Base-by-base conservation (phyloP, 37 sponge, comb jelly and placozoan species). In the Chondrilla cf. caribensis region DNA sequence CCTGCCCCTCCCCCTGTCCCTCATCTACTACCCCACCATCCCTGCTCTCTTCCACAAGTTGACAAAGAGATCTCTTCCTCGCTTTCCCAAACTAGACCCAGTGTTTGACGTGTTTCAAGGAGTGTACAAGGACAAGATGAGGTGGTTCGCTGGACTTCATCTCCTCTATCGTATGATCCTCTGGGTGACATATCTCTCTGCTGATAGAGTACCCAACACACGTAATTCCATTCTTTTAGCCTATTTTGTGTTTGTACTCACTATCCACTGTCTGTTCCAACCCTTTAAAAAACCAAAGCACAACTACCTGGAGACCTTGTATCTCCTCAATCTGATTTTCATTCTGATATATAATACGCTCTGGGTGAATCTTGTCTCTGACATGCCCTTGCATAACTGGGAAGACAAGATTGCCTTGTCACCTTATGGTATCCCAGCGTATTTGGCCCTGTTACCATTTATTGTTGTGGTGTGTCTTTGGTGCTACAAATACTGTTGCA, bases 21-120 rank as follows among this genome's bases (percentile, higher is more conserved):
- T 73, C 44, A 31, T 73, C 44, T 73, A 73, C 41, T 73, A 73
- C 14, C 76, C 76, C 21, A 40, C 41, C 25, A n/a, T 73, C 24
- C 76, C 41, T 37, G 24, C 29, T 37, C 24, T 73, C 24, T 37
- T 73, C 24, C 36, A 31, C 19, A 37, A 21, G 5, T 4, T 73
- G 38, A 39, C 41, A 8, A 18, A 6, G 76, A 37, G 41, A 40
- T 42, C 44, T 39, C 41, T 37, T 24, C 76, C 38, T 38, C 38
- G 44, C 24, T 40, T 42, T 38, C 38, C 76, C 7, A 62, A 62
- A 62, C 64, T 62, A 62, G 64, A 62, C 15, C 76, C 76, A 40
- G 76, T 73, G 41, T 73, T 73, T 73, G 76, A 73, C 24, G 44
- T 73, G 24, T 73, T 73, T 73, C 76, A 73, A 39, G 38, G 40